Evolutionary conservation across 2,797 vertebrate genomes (phyloP), one percentile per base, ranked within the genome.

Genomic region (Sciurus carolinensis): DNA sequence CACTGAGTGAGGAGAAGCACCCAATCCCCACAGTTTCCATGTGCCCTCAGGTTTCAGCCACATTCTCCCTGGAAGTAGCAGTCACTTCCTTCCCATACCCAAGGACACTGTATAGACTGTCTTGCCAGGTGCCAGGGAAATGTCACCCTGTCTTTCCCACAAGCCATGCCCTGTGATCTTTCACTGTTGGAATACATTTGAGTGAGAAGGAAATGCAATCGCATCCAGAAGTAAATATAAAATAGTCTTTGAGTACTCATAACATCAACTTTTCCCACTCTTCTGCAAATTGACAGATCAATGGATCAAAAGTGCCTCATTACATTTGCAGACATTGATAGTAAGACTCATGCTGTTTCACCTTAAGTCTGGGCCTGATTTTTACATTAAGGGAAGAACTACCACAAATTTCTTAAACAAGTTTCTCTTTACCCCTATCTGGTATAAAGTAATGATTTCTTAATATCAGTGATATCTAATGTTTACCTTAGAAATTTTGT

Each of bases 171-270:
- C 50, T 17, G 5, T 52, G 47, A 13, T 52, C 42, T 30, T 90
- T 82, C n/a, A 76, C 28, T 66, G 42, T 26, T 42, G 26, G 5
- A 18, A 8, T 83, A 54, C n/a, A 64, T 47, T 75, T 26, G 22
- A 79, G 33, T 71, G 57, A 92, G 72, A 91, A 77, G 5, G 22
- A 92, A 92, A 72, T 64, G 20, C 73, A 93, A 47, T 36, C 30
- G 30, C 54, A 36, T 90, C 71, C 52, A 33, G 6, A 87, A 94
- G 22, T n/a, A 92, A 95, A 90, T 36, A 71, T 7, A 83, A 95
- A 94, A 57, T 47, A 52, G 52, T 75, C 13, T 54, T 67, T 59
- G 10, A n/a, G n/a, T 24, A 8, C 10, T 90, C 30, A 54, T 20
- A 71, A 20, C 20, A 54, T 36, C n/a, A 72, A 18, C 11, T 64